Base-by-base conservation (phyloP, 2,113 vertebrate genomes). In the Nannobrachium achirus region DNA sequence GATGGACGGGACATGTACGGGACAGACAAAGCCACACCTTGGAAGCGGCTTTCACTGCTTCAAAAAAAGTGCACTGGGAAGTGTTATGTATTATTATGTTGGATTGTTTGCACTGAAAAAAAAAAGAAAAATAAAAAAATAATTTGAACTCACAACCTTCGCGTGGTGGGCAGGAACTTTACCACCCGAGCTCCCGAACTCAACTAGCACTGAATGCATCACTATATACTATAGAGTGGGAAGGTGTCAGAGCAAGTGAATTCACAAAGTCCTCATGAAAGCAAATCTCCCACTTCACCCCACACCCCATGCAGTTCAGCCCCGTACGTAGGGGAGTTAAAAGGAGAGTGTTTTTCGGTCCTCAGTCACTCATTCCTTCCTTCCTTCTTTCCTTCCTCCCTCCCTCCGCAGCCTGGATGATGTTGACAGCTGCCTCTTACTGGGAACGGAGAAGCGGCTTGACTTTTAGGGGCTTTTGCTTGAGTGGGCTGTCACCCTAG, bases 401-500 rank as follows among this genome's bases (percentile, higher is more conserved):
- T 2, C 39, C 56, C 63, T 13, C 53, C 42, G 40, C 60, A 66
- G 56, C 6, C 1, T 33, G 10, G 46, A 50, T 16, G 13, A 10
- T 52, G 50, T 15, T 62, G 33, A 10, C 53, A 10, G 46, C 63
- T 44, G 1, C 38, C 41, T 69, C 64, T 46, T 16, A 20, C 53
- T 55, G 10, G 56, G 46, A 68, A 67, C 76, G 45, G 61, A 76
- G 40, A 56, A 0, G 13, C 19, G 44, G 56, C 53, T 66, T 42
- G 45, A 69, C 41, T 62, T 73, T 42, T 56, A 14, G 56, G 4
- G 51, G 19, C 38, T 18, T 66, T 62, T 16, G 19, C 10, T 69
- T 62, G 73, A 76, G 66, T 51, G 45, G 62, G 73, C 60, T 66
- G 71, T 66, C 67, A 73, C 42, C 42, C 25, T 42, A 33, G 25